Conservation (phyloP, 2,888 invertebrate genomes). For the Loripinus fragilis region DNA sequence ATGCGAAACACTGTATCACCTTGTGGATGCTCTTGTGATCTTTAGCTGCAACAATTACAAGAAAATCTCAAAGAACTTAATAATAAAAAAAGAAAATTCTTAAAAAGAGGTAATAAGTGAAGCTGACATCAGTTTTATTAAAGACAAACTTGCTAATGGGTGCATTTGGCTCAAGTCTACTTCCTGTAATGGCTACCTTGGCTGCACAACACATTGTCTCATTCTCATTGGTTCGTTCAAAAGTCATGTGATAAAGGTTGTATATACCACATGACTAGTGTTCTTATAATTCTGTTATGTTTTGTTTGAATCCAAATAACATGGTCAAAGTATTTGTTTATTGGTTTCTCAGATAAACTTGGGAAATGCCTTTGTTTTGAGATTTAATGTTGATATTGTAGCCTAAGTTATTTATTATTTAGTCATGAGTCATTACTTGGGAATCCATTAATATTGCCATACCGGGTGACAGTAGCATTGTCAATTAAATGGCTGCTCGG, state of each 20-base stretch:
- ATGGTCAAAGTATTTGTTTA: constrained; percentile 1
- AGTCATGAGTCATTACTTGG: neutral
- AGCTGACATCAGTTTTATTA: no score
- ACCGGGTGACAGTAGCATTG: neutral
- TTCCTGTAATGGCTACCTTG: neutral
- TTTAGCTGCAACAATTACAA: no score
- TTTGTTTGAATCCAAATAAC: neutral
- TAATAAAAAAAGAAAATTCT: no score
- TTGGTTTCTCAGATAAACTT: neutral
- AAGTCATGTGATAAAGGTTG: constrained; percentile 13
- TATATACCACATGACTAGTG: constrained; percentile 16
- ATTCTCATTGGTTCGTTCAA: constrained; percentile 23
- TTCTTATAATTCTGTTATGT: constrained; percentile 12
- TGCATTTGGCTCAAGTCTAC: constrained; percentile 18
- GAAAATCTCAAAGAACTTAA: no score
- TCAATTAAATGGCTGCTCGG: neutral
- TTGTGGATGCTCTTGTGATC: no score
- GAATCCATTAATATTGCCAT: constrained; percentile 12
- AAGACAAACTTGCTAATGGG: neutral
- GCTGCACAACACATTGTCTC: constrained; percentile 21
- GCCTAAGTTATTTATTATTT: constrained; percentile 14
- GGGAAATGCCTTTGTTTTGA: constrained; percentile 8
- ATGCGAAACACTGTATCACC: no score
- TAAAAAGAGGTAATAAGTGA: no score
- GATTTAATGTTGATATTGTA: constrained; percentile 18